phyloP scores from a whole-genome alignment of 2,888 invertebrate genomes.

The Drepana falcataria region DNA sequence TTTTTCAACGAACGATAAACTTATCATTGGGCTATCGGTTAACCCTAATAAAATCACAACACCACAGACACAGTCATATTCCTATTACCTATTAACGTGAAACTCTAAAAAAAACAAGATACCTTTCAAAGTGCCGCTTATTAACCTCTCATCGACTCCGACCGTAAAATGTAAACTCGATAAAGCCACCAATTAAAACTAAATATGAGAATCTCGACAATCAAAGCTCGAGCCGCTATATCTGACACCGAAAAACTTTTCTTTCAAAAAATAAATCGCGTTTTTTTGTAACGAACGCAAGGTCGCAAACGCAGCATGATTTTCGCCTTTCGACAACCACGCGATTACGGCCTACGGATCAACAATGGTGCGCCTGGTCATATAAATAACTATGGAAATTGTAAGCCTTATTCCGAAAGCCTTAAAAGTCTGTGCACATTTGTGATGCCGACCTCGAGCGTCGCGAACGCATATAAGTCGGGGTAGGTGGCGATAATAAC shows the following conservation, averaged over 20 bases:
- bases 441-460: constrained; percentile 35
- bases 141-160: constrained; percentile 77
- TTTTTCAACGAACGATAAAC: constrained; percentile 12
- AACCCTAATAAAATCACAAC: constrained; percentile 58
- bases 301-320: constrained; percentile 73
- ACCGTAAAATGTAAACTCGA: constrained; percentile 80
- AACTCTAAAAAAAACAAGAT: constrained; percentile 70
- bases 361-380: constrained; percentile 24
- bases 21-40: constrained; percentile 32
- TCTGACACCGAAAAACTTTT: constrained; percentile 73
- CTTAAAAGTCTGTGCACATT: constrained; percentile 29
- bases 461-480: constrained; percentile 48
- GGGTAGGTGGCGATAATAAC: constrained; percentile 76
- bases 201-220: constrained; percentile 77
- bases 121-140: constrained; percentile 78
- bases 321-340: constrained; percentile 66
- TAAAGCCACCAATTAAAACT: constrained; percentile 80
- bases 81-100: constrained; percentile 61
- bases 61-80: constrained; percentile 54
- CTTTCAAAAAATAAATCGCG: constrained; percentile 66
- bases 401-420: constrained; percentile 43
- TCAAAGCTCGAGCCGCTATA: constrained; percentile 76
- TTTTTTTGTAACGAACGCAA: constrained; percentile 65
- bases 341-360: constrained; percentile 39
- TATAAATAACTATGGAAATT: constrained; percentile 23